Evolutionary conservation across 2,113 vertebrate genomes (phyloP), one percentile per base, ranked within the genome.

Genomic region (Axis porcinus): DNA sequence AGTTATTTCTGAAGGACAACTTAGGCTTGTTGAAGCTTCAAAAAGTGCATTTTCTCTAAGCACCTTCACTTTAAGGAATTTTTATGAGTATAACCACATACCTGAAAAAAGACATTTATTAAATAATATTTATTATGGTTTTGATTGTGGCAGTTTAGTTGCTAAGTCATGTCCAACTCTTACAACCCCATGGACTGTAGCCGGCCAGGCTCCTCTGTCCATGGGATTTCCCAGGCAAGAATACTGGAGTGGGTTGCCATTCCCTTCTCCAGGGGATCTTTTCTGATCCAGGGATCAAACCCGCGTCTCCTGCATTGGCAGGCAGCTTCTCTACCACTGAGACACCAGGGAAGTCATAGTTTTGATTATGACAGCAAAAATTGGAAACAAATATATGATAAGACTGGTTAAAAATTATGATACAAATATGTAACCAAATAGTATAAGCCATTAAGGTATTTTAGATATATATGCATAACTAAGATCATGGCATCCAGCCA

Each of bases 111-210:
- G 11, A 79, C 15, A 74, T 81, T 76, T 58, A 25, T 85, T 95
- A 96, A 96, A 89, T 96, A 78, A 96, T 81, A 81, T 67, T 76
- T 78, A 86, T 82, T 94, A 5, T 33, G 78, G 30, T 89, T 94
- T 95, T 92, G 25, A 74, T 81, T 82, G 40, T 76, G 81, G 70
- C 2, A 1, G 70, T 76, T 43, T 76, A 76, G 70, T 43, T 76
- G 70, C 70, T 76, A 76, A 76, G 36, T 76, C 70, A 76, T 27
- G 40, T 27, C 36, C 40, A 27, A 76, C 70, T 14, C 70, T 76
- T 43, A 43, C 12, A 76, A 43, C 23, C 23, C 70, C 27, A 76
- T 76, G 40, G 36, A 76, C 70, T 76, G 70, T 76, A 76, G 40
- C 36, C 70, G 14, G 70, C 36, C 40, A 76, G 70, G n/a, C n/a